Conservation (phyloP, 2,113 vertebrate species). For the Misgurnus anguillicaudatus region DNA sequence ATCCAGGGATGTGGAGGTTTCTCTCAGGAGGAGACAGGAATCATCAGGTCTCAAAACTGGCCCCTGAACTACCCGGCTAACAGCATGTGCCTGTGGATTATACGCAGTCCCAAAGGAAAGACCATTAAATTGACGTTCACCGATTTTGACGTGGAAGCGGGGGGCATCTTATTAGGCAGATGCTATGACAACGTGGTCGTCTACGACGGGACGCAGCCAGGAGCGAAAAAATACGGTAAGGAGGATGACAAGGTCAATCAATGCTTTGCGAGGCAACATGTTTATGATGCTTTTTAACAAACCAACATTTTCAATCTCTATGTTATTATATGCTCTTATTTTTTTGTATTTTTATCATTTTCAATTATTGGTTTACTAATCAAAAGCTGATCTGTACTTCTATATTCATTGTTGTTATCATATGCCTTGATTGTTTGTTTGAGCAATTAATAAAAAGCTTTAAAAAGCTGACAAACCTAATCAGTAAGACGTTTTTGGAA, state of each 20-base stretch:
- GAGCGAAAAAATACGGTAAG: slow-evolving; percentile 63
- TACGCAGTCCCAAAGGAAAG: slow-evolving; percentile 60
- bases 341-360: too few relatives aligned
- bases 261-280: background rate
- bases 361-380: too few relatives aligned
- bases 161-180: slow-evolving; percentile 53
- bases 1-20: slow-evolving; percentile 73
- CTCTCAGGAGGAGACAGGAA: slow-evolving; percentile 63
- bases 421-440: too few relatives aligned
- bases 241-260: background rate
- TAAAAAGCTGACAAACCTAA: too few relatives aligned
- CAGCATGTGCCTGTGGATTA: slow-evolving; percentile 73
- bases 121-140: slow-evolving; percentile 72
- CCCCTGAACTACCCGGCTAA: slow-evolving; percentile 74
- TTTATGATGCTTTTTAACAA: slow-evolving; percentile 8
- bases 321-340: background rate
- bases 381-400: too few relatives aligned
- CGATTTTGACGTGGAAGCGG: slow-evolving; percentile 72
- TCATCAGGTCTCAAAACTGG: slow-evolving; percentile 75
- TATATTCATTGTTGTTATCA: too few relatives aligned
- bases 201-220: slow-evolving; percentile 59
- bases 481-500: too few relatives aligned
- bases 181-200: slow-evolving; percentile 68
- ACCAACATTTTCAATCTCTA: slow-evolving; percentile 11
- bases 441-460: too few relatives aligned